A percentile compares a stretch with the other conserved stretches of the same genome.
phyloP scores from a whole-genome alignment of 2,797 vertebrate species.

The Mustela erminea region DNA sequence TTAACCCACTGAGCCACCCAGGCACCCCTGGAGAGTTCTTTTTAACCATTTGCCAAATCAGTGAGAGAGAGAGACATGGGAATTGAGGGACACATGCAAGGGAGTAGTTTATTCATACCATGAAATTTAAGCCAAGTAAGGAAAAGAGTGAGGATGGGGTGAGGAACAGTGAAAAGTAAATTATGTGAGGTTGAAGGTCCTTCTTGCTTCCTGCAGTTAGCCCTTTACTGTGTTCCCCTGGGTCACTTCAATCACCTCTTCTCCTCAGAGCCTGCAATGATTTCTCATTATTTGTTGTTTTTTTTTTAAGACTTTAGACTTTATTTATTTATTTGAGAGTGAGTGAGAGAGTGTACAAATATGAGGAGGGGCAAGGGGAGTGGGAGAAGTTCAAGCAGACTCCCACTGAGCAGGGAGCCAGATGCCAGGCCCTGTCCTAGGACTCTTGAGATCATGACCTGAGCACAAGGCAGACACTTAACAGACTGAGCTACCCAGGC shows the following conservation, averaged over 20 bases:
- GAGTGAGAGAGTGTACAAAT: not conserved
- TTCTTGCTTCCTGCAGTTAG: not conserved
- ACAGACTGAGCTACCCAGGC: not conserved
- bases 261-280: not conserved
- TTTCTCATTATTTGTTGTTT: slow-evolving; percentile 31
- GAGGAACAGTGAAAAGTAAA: not conserved
- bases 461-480: not conserved
- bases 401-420: not conserved
- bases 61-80: not conserved
- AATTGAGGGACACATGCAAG: not conserved
- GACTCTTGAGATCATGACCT: not conserved
- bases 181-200: not conserved
- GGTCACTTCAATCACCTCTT: not conserved
- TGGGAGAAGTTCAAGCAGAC: not conserved
- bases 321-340: not conserved
- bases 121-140: not conserved
- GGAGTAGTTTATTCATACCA: not conserved
- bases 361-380: not conserved
- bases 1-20: too few relatives aligned
- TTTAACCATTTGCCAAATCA: not conserved
- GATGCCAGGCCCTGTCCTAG: not conserved
- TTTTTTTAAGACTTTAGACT: not conserved
- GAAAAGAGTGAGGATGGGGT: not conserved
- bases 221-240: not conserved
- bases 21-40: not conserved